Base-by-base conservation (phyloP, 2,113 vertebrate genomes). In the Phaethon lepturus region DNA sequence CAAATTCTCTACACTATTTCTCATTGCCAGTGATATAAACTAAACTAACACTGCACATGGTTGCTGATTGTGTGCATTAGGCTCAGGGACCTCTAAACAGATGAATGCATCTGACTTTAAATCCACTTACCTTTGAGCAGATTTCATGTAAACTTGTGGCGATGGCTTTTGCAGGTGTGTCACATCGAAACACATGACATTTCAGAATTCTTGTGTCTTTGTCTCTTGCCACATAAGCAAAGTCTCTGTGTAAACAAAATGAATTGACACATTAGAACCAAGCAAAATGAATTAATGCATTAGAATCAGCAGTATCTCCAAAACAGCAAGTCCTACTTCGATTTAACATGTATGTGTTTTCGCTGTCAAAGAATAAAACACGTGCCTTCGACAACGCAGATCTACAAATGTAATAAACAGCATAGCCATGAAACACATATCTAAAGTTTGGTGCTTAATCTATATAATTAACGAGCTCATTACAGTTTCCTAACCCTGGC, bases 181-280 rank as follows among this genome's bases (percentile, higher is more conserved):
- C 99, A 99, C 99, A 99, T 97, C 99, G 99, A 97, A 99, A 99
- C 93, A 99, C 99, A 98, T 99, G 99, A 98, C 99, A 99, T 99
- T 99, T 99, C 98, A 99, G 98, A 97, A 99, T 99, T 93, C 99
- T 98, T 22, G 99, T 99, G 91, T 99, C 99, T 98, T 99, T 99
- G 97, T 99, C 99, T 97, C 99, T 98, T 6, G 99, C 99, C 96
- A 99, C 99, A 2, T 99, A 99, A 62, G 99, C 99, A 96, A 99
- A 99, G 96, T 99, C 99, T 97, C 99, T 99, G 98, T 26, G 93
- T 77, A 95, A 91, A 97, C 47, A 95, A 84, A 91, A 93, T 15
- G 29, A 59, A 93, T 28, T 1, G 6, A 60, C 56, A 42, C 4
- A 3, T 97, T 33, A 90, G 69, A 90, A 85, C 93, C 83, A 94